Evolutionary conservation across 2,797 vertebrate genomes (phyloP).

Genomic region (Anguilla anguilla): DNA sequence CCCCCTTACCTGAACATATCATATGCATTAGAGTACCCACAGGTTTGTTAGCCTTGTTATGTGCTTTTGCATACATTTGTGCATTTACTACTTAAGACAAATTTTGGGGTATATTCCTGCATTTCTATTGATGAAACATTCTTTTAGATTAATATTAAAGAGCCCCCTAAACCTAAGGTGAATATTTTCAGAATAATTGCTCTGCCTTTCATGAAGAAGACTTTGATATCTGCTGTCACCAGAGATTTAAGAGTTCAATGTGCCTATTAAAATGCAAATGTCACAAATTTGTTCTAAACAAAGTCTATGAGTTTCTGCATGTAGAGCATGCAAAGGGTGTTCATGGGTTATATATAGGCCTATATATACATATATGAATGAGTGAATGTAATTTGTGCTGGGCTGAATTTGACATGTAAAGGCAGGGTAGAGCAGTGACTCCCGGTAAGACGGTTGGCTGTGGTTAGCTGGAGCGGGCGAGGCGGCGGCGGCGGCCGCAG

Average conservation of each 20-base stretch:
- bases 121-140: background rate
- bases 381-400: background rate
- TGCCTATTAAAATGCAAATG: background rate
- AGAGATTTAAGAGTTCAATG: background rate
- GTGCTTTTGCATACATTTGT: background rate
- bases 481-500: slow-evolving; percentile 20
- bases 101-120: background rate
- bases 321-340: background rate
- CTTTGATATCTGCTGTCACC: background rate
- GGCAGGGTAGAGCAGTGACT: too few species aligned
- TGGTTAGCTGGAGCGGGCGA: background rate
- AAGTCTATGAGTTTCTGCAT: background rate
- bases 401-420: background rate
- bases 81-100: background rate
- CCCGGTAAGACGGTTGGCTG: slow-evolving; percentile 4
- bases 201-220: background rate
- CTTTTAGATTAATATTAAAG: background rate
- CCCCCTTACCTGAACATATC: background rate
- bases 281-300: background rate
- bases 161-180: background rate
- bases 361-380: background rate
- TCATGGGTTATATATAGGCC: background rate
- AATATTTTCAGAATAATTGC: background rate
- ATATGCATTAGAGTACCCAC: background rate
- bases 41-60: background rate